These are phyloP conservation scores for Pollenia griseotomentosa DNA, from an alignment of 2,888 invertebrate genomes.

Conservation along the genomic window DNA sequence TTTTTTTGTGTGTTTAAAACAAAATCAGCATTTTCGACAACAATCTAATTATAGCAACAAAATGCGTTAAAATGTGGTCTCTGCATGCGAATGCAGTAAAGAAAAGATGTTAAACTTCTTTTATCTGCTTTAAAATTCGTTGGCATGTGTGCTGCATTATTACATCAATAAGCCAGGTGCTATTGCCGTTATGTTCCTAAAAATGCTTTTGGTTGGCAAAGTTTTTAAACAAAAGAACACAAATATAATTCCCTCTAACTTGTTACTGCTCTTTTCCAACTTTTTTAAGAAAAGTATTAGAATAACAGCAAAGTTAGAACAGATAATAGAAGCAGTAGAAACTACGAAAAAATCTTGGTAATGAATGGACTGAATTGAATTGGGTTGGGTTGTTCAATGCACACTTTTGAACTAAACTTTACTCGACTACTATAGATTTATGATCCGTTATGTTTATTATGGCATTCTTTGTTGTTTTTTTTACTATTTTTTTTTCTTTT, in stretches of 20 bases:
- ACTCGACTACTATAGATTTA: constrained; percentile 64
- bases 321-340: not conserved
- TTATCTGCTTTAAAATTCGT: not conserved
- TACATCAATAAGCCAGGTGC: constrained; percentile 69
- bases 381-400: constrained; percentile 50
- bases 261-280: not conserved
- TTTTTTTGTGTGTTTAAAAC: constrained; percentile 6
- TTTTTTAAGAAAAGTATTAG: constrained; percentile 24
- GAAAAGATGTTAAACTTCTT: constrained; percentile 10
- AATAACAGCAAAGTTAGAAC: constrained; percentile 22
- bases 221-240: constrained; percentile 13
- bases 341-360: constrained; percentile 10
- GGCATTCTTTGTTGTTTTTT: constrained; percentile 50
- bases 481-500: constrained; percentile 23
- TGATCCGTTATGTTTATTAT: constrained; percentile 74
- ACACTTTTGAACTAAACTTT: constrained; percentile 46
- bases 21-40: constrained; percentile 22
- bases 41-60: constrained; percentile 46
- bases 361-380: constrained; percentile 56
- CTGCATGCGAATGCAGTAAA: constrained; percentile 12
- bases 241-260: constrained; percentile 5
- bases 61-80: constrained; percentile 39
- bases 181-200: constrained; percentile 68
- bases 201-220: constrained; percentile 46
- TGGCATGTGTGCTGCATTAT: constrained; percentile 39